Percentiles rank a stretch among this genome's conserved stretches.
Evolutionary conservation across 2,888 invertebrate genomes (phyloP).

Genomic region (Epistrophe grossulariae): DNA sequence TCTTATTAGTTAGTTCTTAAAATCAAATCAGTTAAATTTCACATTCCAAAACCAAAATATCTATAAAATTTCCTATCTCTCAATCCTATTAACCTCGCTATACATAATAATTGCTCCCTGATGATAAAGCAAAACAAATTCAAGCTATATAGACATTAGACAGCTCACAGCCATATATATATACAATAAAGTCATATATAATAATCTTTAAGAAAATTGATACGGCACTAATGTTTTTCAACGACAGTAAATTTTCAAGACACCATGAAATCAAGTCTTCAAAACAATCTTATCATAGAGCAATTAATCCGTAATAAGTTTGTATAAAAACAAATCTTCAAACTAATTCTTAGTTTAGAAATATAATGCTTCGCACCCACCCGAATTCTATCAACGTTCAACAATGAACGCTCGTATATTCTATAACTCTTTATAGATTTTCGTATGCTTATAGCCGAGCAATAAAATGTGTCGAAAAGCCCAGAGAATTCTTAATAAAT

Average conservation of each 20-base stretch:
- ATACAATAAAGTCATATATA: not conserved
- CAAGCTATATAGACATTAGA: conserved; percentile 33
- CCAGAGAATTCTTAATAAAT: conserved; percentile 48
- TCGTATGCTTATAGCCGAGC: conserved; percentile 35
- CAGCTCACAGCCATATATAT: not conserved
- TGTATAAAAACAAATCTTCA: conserved; percentile 50
- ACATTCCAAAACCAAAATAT: not conserved
- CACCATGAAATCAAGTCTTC: conserved; percentile 28
- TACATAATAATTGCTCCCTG: conserved; percentile 8
- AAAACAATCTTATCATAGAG: conserved; percentile 48
- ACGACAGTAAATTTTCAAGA: conserved; percentile 34
- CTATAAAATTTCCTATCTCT: not conserved
- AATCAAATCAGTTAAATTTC: not conserved
- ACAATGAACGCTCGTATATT: conserved; percentile 35
- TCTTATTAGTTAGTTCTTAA: not conserved
- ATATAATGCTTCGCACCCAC: not conserved
- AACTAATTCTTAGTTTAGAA: conserved; percentile 40
- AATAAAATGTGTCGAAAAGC: conserved; percentile 27
- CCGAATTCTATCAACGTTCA: conserved; percentile 28
- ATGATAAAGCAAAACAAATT: conserved; percentile 11
- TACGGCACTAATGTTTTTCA: conserved; percentile 49
- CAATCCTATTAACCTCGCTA: conserved; percentile 12
- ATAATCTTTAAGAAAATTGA: conserved; percentile 18
- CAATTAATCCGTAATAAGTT: conserved; percentile 61
- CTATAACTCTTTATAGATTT: not conserved